Conservation (phyloP, 2,888 invertebrate species). For the Andrena dorsata region DNA sequence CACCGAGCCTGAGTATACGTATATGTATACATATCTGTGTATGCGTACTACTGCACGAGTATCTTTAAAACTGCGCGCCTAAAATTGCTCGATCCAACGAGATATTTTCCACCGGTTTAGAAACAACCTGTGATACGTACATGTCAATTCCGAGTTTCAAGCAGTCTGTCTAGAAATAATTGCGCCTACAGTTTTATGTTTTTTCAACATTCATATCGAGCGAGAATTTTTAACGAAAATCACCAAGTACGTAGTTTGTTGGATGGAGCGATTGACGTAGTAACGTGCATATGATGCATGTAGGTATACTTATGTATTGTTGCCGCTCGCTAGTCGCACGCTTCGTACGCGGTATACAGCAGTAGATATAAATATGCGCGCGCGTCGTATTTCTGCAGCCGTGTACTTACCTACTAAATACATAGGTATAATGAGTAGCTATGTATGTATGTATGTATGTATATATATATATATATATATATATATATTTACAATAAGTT, state of each 20-base stretch:
- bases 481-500: no score
- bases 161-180: not conserved
- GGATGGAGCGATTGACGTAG: constrained; percentile 51
- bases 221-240: constrained; percentile 10
- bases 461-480: no score
- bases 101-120: not conserved
- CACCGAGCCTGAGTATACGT: not conserved
- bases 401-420: no score
- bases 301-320: constrained; percentile 35
- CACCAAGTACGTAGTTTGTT: not conserved
- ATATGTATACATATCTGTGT: no score
- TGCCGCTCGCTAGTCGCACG: constrained; percentile 41
- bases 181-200: not conserved
- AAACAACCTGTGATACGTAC: not conserved
- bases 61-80: constrained; percentile 30
- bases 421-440: no score
- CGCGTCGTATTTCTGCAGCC: constrained; percentile 5
- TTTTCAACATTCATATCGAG: not conserved
- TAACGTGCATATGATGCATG: constrained; percentile 42
- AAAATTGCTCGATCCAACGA: not conserved
- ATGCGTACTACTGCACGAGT: not conserved
- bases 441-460: no score
- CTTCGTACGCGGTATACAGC: not conserved
- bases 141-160: not conserved
- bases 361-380: not conserved